Percentiles rank a stretch among this genome's conserved stretches.
Conservation (phyloP, 2,888 invertebrate species). For the Leptura quadrifasciata region DNA sequence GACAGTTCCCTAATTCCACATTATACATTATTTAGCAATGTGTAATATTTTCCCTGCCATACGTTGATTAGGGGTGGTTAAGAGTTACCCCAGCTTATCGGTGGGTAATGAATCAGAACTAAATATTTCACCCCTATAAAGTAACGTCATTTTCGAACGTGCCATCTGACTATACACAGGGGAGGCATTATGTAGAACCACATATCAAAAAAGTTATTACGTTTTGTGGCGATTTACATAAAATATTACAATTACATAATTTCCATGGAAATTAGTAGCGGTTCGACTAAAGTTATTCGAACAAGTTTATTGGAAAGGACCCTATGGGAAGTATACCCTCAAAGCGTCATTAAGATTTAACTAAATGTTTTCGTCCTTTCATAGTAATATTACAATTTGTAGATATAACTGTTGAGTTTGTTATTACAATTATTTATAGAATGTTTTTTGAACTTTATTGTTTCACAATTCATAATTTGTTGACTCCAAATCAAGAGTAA, state of each 20-base stretch:
- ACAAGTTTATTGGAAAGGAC: constrained; percentile 12
- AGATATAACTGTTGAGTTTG: too few relatives aligned
- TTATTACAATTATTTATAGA: too few relatives aligned
- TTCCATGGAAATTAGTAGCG: constrained; percentile 52
- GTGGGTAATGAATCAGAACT: constrained; percentile 70
- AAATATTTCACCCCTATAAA: constrained; percentile 64
- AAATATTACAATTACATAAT: constrained; percentile 37
- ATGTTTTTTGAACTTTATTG: too few relatives aligned
- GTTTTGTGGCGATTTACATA: constrained; percentile 38
- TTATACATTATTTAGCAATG: constrained; percentile 59
- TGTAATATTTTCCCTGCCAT: constrained; percentile 58
- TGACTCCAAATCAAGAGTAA: too few relatives aligned
- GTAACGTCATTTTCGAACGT: constrained; percentile 50
- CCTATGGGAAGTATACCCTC: background rate
- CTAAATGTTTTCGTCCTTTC: background rate
- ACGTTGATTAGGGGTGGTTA: constrained; percentile 56
- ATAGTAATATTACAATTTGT: background rate
- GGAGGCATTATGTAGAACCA: constrained; percentile 48
- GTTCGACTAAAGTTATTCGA: constrained; percentile 21
- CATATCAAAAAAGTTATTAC: constrained; percentile 45
- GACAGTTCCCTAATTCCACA: constrained; percentile 45
- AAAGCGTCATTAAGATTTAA: background rate
- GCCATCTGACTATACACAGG: constrained; percentile 53
- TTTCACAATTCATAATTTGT: too few relatives aligned
- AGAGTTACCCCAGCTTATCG: constrained; percentile 49